These are phyloP conservation scores for Leistus spinibarbis DNA, from an alignment of 2,888 invertebrate species.

Conservation along the genomic window DNA sequence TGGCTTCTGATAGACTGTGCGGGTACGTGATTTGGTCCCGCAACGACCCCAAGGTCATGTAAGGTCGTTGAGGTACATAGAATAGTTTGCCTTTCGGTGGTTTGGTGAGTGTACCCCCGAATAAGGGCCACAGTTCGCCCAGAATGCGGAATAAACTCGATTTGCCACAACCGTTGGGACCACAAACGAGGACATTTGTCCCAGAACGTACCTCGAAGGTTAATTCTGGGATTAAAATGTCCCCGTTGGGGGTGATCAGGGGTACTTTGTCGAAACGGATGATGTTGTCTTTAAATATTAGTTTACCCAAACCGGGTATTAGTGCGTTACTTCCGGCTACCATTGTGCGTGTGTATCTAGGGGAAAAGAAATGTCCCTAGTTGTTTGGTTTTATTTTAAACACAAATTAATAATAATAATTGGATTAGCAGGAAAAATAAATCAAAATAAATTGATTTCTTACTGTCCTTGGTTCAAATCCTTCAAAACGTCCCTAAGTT, in stretches of 20 bases:
- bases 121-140: conserved; percentile 97
- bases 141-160: conserved; percentile 95
- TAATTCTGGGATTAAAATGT: conserved; percentile 87
- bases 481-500: conserved; percentile 81
- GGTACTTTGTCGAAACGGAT: conserved; percentile 93
- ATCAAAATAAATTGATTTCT: conserved; percentile 55
- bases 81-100: conserved; percentile 95
- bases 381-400: too few species aligned
- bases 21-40: conserved; percentile 94
- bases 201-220: conserved; percentile 90
- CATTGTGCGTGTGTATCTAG: conserved; percentile 68
- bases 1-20: conserved; percentile 86
- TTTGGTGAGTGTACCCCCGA: conserved; percentile 92
- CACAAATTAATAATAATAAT: background rate
- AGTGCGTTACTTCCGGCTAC: conserved; percentile 57
- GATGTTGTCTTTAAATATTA: conserved; percentile 84
- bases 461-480: conserved; percentile 78
- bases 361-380: background rate
- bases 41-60: conserved; percentile 95
- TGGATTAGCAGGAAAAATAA: background rate
- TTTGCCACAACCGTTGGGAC: conserved; percentile 98
- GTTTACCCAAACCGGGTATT: conserved; percentile 76
- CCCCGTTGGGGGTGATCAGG: conserved; percentile 96
- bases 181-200: conserved; percentile 96
- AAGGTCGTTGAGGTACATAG: conserved; percentile 96